A percentile compares a stretch with the other conserved stretches of the same genome.
phyloP scores from a whole-genome alignment of 2,888 invertebrate species.

The Amphipyra berbera region DNA sequence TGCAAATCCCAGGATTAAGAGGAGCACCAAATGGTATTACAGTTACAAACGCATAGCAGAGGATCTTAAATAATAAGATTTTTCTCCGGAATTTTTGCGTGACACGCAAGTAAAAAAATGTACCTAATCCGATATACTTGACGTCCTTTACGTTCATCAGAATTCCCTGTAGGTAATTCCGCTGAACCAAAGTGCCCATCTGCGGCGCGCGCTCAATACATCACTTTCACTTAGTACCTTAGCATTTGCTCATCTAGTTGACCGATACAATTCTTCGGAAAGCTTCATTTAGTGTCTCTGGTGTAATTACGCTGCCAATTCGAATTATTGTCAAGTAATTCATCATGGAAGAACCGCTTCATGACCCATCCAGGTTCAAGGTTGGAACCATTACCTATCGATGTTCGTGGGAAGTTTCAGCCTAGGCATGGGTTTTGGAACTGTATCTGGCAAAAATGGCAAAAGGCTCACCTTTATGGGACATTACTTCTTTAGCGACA shows the following conservation, averaged over 20 bases:
- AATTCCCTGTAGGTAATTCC: slow-evolving; percentile 27
- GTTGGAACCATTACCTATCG: no score
- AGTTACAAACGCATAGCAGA: not conserved
- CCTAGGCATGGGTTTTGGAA: no score
- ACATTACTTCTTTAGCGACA: no score
- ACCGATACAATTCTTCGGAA: slow-evolving; percentile 39
- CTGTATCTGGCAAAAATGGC: not conserved
- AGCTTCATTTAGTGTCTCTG: slow-evolving; percentile 36
- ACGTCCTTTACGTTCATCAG: slow-evolving; percentile 1
- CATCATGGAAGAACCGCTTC: slow-evolving; percentile 7
- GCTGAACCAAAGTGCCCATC: slow-evolving; percentile 34
- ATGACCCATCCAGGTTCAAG: no score
- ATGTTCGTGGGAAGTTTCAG: no score
- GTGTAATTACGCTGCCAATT: slow-evolving; percentile 48
- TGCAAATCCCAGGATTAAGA: not conserved
- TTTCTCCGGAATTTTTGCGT: not conserved
- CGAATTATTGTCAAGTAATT: slow-evolving; percentile 27
- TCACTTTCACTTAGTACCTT: slow-evolving; percentile 53
- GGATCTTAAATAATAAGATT: not conserved
- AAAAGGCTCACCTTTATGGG: no score
- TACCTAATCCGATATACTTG: slow-evolving; percentile 10
- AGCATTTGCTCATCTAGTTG: slow-evolving; percentile 39
- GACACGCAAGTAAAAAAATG: no score
- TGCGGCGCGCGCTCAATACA: slow-evolving; percentile 27
- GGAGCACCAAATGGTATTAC: not conserved